These are phyloP conservation scores for Melanophora roralis DNA, from an alignment of 2,888 invertebrate species.

Conservation along the genomic window DNA sequence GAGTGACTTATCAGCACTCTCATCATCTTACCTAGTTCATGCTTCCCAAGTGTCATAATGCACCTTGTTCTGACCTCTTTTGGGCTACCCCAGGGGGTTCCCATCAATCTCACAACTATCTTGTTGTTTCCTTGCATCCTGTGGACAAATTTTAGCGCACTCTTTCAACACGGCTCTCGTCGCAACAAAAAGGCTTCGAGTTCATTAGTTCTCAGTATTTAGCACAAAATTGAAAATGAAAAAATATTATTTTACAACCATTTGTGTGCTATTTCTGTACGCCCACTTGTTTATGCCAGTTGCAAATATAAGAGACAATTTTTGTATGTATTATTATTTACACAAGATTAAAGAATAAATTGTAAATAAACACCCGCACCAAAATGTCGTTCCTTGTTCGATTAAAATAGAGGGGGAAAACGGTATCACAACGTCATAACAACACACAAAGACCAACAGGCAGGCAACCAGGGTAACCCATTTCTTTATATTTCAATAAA, in stretches of 20 bases:
- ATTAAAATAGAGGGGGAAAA: neutral
- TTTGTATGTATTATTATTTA: conserved; percentile 44
- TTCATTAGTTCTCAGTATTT: too few relatives aligned
- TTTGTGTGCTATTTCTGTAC: neutral
- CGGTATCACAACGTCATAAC: conserved; percentile 18
- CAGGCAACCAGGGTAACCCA: conserved; percentile 22
- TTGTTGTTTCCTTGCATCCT: too few relatives aligned
- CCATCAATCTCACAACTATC: too few relatives aligned
- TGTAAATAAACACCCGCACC: conserved; percentile 12
- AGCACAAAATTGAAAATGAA: neutral
- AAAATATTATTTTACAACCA: neutral
- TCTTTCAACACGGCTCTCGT: too few relatives aligned
- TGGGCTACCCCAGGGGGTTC: too few relatives aligned
- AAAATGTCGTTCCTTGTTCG: neutral
- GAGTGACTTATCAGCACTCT: too few relatives aligned
- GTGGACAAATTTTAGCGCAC: too few relatives aligned
- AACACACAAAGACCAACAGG: neutral
- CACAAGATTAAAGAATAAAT: conserved; percentile 19
- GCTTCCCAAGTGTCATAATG: too few relatives aligned
- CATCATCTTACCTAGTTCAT: too few relatives aligned
- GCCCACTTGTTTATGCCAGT: conserved; percentile 23
- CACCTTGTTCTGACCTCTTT: too few relatives aligned
- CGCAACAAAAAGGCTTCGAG: too few relatives aligned
- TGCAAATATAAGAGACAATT: conserved; percentile 40
- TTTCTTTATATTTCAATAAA: conserved; percentile 35